A percentile compares a stretch with the other conserved stretches of the same genome.
Conservation (phyloP, 2,888 invertebrate species). For the Eristalinus aeneus region DNA sequence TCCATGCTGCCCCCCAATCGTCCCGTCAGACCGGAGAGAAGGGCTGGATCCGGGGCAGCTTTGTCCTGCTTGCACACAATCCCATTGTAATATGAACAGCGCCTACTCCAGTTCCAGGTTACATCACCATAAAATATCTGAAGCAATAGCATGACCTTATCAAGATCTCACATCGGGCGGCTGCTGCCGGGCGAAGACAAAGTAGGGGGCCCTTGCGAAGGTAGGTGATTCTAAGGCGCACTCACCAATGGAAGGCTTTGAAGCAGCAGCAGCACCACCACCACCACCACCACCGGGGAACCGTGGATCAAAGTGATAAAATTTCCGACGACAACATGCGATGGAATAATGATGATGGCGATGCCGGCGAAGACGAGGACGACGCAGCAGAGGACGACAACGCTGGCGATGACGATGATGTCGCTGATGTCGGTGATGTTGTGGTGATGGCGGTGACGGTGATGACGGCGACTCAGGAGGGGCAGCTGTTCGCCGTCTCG, state of each 20-base stretch:
- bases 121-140: slow-evolving; percentile 69
- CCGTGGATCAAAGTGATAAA: slow-evolving; percentile 70
- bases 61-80: slow-evolving; percentile 69
- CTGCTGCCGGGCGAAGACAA: slow-evolving; percentile 31
- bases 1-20: not conserved
- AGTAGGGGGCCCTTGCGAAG: slow-evolving; percentile 44
- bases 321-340: slow-evolving; percentile 69
- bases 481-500: not conserved
- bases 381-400: not conserved
- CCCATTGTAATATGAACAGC: slow-evolving; percentile 67
- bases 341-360: slow-evolving; percentile 68
- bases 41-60: slow-evolving; percentile 34
- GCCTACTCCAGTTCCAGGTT: slow-evolving; percentile 68
- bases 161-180: slow-evolving; percentile 63
- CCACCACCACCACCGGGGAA: slow-evolving; percentile 8
- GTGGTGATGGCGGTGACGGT: slow-evolving; percentile 58
- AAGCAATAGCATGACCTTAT: slow-evolving; percentile 65
- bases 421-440: not conserved
- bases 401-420: not conserved
- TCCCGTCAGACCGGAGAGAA: not conserved
- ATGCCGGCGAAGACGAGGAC: slow-evolving; percentile 19
- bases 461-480: slow-evolving; percentile 27
- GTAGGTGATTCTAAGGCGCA: slow-evolving; percentile 49
- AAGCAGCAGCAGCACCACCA: slow-evolving; percentile 34
- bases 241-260: slow-evolving; percentile 46